A percentile compares a stretch with the other conserved stretches of the same genome.
Evolutionary conservation across 2,797 vertebrate genomes (phyloP).

Genomic region (Ateles fusciceps): DNA sequence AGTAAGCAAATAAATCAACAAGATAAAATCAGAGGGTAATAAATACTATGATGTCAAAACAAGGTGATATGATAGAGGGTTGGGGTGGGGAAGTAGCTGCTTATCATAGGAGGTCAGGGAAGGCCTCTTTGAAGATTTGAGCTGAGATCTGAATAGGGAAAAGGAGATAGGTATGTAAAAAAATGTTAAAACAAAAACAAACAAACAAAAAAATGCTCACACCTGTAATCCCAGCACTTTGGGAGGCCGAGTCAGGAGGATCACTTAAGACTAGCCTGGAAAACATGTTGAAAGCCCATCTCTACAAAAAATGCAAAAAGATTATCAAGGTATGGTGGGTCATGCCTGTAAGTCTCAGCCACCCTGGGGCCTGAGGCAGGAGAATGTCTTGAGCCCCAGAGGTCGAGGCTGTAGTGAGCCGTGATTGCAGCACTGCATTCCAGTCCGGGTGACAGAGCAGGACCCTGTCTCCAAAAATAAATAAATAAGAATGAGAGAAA

Average conservation of each 20-base stretch:
- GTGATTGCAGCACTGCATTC: too few species aligned
- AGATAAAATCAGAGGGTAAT: slow-evolving; percentile 55
- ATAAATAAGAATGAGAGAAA: not conserved
- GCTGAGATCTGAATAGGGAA: not conserved
- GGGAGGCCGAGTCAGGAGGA: not conserved
- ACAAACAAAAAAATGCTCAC: not conserved
- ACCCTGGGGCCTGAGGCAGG: not conserved
- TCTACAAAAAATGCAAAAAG: not conserved
- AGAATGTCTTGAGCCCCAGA: not conserved
- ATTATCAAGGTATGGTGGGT: not conserved
- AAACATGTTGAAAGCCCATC: not conserved
- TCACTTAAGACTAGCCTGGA: not conserved
- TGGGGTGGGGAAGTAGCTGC: not conserved
- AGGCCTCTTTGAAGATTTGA: slow-evolving; percentile 36
- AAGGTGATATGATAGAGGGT: not conserved
- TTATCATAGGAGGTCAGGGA: not conserved
- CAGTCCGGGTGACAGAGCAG: too few species aligned
- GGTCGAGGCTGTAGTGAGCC: too few species aligned
- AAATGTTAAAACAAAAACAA: not conserved
- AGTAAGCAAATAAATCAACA: slow-evolving; percentile 44
- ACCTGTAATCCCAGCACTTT: not conserved
- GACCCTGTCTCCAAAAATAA: too few species aligned
- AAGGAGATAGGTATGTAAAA: slow-evolving; percentile 23
- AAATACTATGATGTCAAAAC: not conserved
- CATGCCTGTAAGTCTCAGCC: too few species aligned